Evolutionary conservation across 2,113 vertebrate species (phyloP), one percentile per base, ranked within the genome.

Genomic region (Anser brachyrhynchus): DNA sequence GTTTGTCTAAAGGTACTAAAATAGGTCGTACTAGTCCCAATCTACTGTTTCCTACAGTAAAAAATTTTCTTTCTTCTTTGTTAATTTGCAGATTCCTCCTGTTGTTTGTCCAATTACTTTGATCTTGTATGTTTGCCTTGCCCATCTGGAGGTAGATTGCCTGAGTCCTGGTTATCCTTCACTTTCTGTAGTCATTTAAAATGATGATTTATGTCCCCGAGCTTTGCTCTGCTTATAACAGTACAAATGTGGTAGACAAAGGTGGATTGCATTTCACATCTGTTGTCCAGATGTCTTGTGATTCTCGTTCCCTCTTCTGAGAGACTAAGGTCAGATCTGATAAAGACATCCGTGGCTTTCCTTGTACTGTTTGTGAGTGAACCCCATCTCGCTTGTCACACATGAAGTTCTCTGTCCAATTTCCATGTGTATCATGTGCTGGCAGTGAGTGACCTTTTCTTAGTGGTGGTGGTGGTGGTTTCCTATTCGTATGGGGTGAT

Each of bases 221-320:
- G 86, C 70, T 89, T 84, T 93, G 46, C 46, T 92, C 22, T 2
- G 14, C 52, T 35, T 46, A 8, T n/a, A 29, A 11, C 2, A 4
- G 76, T 23, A 75, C 80, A 75, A 84, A 67, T 3, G 6, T 3
- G 0, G 39, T 3, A 78, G 72, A 13, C 72, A 35, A 57, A 41
- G 28, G 23, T 31, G 28, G 59, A 44, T 70, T 93, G 67, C 22
- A 46, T 74, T 84, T 92, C 87, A 55, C 86, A 92, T 87, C 94
- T 95, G 92, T 13, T 87, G 29, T 52, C 80, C 95, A 92, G 91
- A 92, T 94, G 91, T 61, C 84, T 87, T 78, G 19, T 58, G 84
- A 8, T 81, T 90, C 84, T 82, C 52, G 14, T 85, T 76, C 74
- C 31, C 19, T 72, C 43, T 81, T 83, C 6, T 3, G 66, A 79